Evolutionary conservation across 2,113 vertebrate species (phyloP), one percentile per base, ranked within the genome.

Genomic region (Pagrus major): DNA sequence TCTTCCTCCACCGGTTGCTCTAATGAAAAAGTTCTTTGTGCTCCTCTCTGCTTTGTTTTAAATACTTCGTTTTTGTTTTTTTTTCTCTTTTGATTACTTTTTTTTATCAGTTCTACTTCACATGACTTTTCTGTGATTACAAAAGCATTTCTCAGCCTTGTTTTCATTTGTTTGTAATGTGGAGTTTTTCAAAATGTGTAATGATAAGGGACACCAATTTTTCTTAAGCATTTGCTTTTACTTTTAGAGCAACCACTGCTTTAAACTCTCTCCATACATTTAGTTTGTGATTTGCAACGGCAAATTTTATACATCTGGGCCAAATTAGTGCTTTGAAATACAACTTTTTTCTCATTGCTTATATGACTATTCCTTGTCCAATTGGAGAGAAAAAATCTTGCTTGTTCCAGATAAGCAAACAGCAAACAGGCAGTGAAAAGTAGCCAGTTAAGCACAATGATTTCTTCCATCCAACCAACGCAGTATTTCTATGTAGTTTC

Each of bases 321-420:
- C n/a, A 47, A 23, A 79, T 70, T 23, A 55, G 29, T 52, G 18
- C 35, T 84, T 60, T 44, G 31, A 42, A 31, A 25, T 4, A 55
- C 12, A 71, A n/a, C 63, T 67, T 18, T n/a, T 33, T 18, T 59
- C 10, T 39, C 60, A 68, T 37, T 69, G 18, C 49, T 20, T 74
- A 41, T 69, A 37, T 61, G 55, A 49, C 20, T 16, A 6, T 46
- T 68, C 5, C 42, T 27, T 51, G n/a, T 44, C 21, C 35, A 65
- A 14, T 4, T 64, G 12, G 14, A 56, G 21, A 41, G 42, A n/a
- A 27, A 35, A n/a, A 69, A 46, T 39, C 33, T 2, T 68, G 25
- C 41, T 61, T 27, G 41, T 66, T 54, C 25, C 74, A 49, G 66
- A 60, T 55, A 51, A 42, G 59, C 18, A n/a, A 25, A 54, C 41